Base-by-base conservation (phyloP, 2,888 invertebrate species). In the Bombylius discolor region DNA sequence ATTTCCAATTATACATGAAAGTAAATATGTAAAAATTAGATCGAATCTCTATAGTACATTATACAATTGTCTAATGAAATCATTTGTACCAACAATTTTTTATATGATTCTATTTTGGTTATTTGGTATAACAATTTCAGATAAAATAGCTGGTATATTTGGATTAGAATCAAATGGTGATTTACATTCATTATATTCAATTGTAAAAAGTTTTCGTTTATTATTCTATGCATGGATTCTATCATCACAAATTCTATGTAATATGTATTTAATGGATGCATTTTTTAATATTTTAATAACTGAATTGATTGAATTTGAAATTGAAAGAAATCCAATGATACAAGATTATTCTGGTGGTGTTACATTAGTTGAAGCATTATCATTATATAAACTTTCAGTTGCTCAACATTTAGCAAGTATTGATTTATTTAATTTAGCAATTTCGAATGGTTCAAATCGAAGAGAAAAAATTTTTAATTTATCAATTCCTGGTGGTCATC, bases 401-500 rank as follows among this genome's bases (percentile, higher is more conserved):
- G 78, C 85, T 60, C 85, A 86, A 68, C 83, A 87, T 66, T 74
- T 92, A 55, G 90, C 86, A 7, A 87, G 84, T 59, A 77, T 84
- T 58, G 89, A 90, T 69, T 76, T 93, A 31, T 80, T 79, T 64
- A 78, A 80, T 42, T 69, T 91, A 64, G 78, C 81, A 0, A 59
- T 59, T 5, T 61, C 62, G 64, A 82, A 81, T 65, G 82, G 84
- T 47, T 67, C 74, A 32, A 52, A 60, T 1, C 77, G 88, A 63
- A 78, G 91, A 51, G 70, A 76, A 62, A 75, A 81, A 56, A 75
- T 92, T 47, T 92, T 85, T 67, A 78, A 81, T 13, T 74, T 90
- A 0, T 89, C 89, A 39, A 82, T 85, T 65, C 90, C 89, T 34
- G 90, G 91, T 31, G 90, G 90, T 39, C 91, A 91, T 71, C 90